These are phyloP conservation scores for Myathropa florea DNA, from an alignment of 2,888 invertebrate species.

Conservation along the genomic window DNA sequence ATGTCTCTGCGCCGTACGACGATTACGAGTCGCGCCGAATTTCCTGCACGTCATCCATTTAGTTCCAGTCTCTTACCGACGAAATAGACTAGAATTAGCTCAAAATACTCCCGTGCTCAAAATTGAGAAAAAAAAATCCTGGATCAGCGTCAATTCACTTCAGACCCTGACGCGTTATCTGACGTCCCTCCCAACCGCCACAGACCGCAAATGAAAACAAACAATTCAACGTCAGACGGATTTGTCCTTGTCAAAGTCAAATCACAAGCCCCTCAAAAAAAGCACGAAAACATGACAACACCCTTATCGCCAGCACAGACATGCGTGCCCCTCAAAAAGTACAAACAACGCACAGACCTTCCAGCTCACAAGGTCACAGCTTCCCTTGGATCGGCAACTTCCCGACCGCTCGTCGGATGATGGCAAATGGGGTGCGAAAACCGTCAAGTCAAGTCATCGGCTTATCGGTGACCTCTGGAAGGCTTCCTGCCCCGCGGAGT, in stretches of 20 bases:
- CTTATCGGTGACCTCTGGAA: neutral
- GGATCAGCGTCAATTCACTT: too few relatives aligned
- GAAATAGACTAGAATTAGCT: too few relatives aligned
- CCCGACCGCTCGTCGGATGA: neutral
- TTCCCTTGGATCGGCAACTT: neutral
- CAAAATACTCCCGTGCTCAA: too few relatives aligned
- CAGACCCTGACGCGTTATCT: too few relatives aligned
- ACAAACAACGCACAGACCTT: neutral
- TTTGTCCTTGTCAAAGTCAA: neutral
- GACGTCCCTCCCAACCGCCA: neutral
- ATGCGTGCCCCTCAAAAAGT: neutral
- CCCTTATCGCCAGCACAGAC: neutral
- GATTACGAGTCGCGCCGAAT: too few relatives aligned
- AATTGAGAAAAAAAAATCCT: too few relatives aligned
- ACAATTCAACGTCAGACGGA: neutral
- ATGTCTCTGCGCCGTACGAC: too few relatives aligned
- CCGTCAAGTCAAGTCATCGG: neutral
- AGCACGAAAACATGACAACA: neutral
- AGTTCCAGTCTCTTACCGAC: too few relatives aligned
- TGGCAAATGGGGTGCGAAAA: neutral
- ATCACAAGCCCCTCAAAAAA: neutral
- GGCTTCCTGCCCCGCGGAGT: neutral
- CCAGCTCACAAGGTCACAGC: neutral
- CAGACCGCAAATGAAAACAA: neutral
- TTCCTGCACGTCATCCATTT: too few relatives aligned